Evolutionary conservation across 2,888 invertebrate genomes (phyloP).

Genomic region (Caradrina clavipalpis): DNA sequence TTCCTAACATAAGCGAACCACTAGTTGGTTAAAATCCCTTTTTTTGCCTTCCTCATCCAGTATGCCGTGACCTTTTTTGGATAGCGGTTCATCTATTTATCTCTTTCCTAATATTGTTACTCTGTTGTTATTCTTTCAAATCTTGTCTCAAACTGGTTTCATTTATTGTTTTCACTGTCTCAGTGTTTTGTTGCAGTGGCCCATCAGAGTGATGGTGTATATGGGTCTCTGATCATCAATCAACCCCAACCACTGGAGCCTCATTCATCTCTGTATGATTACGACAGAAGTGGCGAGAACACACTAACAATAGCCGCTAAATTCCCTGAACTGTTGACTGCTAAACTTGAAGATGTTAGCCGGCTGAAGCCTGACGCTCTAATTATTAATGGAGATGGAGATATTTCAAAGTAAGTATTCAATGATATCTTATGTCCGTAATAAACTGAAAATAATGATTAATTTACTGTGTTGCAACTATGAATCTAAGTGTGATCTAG

Average conservation of each 20-base stretch:
- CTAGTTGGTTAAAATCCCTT: background rate
- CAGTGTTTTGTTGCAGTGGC: conserved; percentile 81
- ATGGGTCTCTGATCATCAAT: conserved; percentile 91
- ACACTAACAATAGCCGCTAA: conserved; percentile 88
- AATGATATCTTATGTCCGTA: no score
- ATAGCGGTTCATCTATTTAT: background rate
- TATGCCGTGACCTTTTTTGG: background rate
- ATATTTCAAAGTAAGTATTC: conserved; percentile 79
- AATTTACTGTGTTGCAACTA: no score
- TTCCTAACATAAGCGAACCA: no score
- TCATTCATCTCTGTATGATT: conserved; percentile 83
- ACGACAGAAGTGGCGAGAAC: conserved; percentile 85
- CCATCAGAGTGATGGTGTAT: conserved; percentile 91
- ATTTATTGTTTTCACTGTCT: conserved; percentile 23
- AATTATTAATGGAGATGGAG: conserved; percentile 77
- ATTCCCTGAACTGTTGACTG: conserved; percentile 90
- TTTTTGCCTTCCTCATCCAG: background rate
- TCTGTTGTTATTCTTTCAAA: background rate
- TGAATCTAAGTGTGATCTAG: no score
- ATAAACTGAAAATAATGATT: no score
- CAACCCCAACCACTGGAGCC: conserved; percentile 85
- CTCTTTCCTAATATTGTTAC: no score
- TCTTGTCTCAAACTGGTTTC: background rate
- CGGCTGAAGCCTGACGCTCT: conserved; percentile 81
- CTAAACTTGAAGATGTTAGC: conserved; percentile 81